Conservation (phyloP, 2,888 invertebrate species). For the Lamproptera curius region DNA sequence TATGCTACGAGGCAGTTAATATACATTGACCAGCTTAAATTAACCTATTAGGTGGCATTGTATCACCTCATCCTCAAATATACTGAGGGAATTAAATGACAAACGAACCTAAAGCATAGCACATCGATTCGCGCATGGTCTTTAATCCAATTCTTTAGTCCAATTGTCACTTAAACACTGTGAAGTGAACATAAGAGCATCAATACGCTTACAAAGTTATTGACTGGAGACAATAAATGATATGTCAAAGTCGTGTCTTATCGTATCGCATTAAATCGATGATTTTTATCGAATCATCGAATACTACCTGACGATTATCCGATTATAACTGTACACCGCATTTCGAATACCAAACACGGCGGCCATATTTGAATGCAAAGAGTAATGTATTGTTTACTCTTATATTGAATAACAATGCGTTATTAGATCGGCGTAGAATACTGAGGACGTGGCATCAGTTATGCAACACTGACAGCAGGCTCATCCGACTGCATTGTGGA, state of each 20-base stretch:
- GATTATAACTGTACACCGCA: constrained; percentile 45
- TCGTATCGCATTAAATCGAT: constrained; percentile 56
- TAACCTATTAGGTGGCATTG: no score
- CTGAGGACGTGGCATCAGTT: constrained; percentile 39
- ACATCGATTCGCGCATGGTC: no score
- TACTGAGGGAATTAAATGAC: no score
- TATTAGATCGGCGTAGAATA: constrained; percentile 38
- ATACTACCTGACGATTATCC: constrained; percentile 57
- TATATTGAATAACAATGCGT: constrained; percentile 55
- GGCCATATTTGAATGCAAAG: constrained; percentile 53
- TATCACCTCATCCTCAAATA: no score
- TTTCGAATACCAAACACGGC: constrained; percentile 49
- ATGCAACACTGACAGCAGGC: constrained; percentile 28
- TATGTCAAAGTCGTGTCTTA: constrained; percentile 72
- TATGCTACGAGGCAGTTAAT: no score
- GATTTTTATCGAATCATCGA: constrained; percentile 65
- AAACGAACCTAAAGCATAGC: no score
- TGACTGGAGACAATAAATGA: constrained; percentile 58
- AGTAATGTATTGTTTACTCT: constrained; percentile 51
- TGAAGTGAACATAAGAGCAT: no score
- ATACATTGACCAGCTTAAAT: no score
- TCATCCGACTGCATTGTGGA: constrained; percentile 20
- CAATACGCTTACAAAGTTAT: constrained; percentile 68
- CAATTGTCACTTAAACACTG: no score
- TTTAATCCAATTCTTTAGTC: no score